Percentiles rank a stretch among this genome's conserved stretches.
Evolutionary conservation across 2,113 vertebrate species (phyloP).

Genomic region (Leptobrachium ailaonicum): DNA sequence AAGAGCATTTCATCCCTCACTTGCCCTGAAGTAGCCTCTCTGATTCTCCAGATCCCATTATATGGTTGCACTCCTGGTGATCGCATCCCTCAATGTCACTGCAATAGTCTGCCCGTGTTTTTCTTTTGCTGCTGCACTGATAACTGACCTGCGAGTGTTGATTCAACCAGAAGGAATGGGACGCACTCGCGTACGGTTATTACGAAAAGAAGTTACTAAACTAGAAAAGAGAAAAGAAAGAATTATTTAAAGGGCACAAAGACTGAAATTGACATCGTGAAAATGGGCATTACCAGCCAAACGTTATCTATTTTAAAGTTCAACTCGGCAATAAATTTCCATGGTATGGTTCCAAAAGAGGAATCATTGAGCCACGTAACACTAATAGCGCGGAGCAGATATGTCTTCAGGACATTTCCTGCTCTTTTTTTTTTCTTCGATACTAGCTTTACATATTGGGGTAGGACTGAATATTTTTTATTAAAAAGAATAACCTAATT

Average conservation of each 20-base stretch:
- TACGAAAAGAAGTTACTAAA: background rate
- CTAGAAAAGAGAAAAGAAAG: background rate
- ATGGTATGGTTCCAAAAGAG: background rate
- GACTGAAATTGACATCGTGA: slow-evolving; percentile 3
- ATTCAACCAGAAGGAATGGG: slow-evolving; percentile 42
- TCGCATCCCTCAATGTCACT: slow-evolving; percentile 37
- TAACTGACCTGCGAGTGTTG: slow-evolving; percentile 41
- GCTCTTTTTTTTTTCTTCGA: too few relatives aligned
- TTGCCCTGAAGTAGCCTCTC: slow-evolving; percentile 32
- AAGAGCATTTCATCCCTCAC: slow-evolving; percentile 34
- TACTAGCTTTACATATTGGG: too few relatives aligned
- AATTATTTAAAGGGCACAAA: slow-evolving; percentile 22
- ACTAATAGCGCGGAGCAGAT: background rate
- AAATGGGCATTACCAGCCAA: slow-evolving; percentile 12
- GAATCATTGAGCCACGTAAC: background rate
- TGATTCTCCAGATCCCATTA: slow-evolving; percentile 33
- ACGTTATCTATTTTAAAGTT: slow-evolving; percentile 2
- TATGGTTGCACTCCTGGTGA: slow-evolving; percentile 32
- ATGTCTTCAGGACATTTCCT: too few relatives aligned
- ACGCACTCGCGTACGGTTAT: slow-evolving; percentile 23
- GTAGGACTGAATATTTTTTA: too few relatives aligned
- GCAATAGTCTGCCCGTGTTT: slow-evolving; percentile 27
- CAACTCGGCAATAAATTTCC: background rate
- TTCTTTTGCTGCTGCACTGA: slow-evolving; percentile 18
- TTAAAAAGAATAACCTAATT: too few relatives aligned